Evolutionary conservation across 2,113 vertebrate genomes (phyloP).

Genomic region (Cepphus grylle): DNA sequence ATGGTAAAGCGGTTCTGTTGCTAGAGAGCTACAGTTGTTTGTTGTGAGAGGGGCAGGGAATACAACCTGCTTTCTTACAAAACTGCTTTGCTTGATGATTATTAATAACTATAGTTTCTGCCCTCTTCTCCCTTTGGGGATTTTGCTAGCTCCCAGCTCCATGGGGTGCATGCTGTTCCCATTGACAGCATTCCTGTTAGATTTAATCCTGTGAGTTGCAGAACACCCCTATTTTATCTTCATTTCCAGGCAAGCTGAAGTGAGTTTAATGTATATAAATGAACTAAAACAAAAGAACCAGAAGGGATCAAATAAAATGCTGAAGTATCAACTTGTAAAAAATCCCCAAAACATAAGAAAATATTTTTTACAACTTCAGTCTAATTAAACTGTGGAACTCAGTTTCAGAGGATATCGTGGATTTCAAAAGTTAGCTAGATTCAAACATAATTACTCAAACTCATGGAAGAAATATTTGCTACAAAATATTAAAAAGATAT

Average conservation of each 20-base stretch:
- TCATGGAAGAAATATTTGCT: not conserved
- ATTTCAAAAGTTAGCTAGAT: not conserved
- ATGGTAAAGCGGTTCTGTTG: conserved; percentile 23
- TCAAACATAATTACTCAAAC: not conserved
- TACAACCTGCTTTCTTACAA: conserved; percentile 36
- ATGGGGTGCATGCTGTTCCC: not conserved
- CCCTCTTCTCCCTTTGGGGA: not conserved
- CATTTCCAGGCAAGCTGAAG: not conserved
- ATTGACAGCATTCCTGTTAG: conserved; percentile 13
- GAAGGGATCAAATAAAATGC: not conserved
- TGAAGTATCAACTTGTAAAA: not conserved
- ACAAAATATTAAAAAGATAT: not conserved
- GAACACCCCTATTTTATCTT: not conserved
- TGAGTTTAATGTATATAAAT: not conserved
- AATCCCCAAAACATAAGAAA: not conserved
- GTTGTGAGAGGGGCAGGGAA: conserved; percentile 17
- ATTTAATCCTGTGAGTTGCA: not conserved
- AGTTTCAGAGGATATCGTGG: not conserved
- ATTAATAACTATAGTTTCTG: conserved; percentile 47
- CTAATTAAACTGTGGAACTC: not conserved
- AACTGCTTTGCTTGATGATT: conserved; percentile 12
- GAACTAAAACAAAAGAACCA: not conserved
- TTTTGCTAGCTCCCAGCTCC: not conserved
- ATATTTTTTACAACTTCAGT: not conserved
- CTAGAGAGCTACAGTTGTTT: conserved; percentile 46